A percentile compares a stretch with the other conserved stretches of the same genome.
Evolutionary conservation across 2,797 vertebrate genomes (phyloP).

Genomic region (Leuciscus waleckii): DNA sequence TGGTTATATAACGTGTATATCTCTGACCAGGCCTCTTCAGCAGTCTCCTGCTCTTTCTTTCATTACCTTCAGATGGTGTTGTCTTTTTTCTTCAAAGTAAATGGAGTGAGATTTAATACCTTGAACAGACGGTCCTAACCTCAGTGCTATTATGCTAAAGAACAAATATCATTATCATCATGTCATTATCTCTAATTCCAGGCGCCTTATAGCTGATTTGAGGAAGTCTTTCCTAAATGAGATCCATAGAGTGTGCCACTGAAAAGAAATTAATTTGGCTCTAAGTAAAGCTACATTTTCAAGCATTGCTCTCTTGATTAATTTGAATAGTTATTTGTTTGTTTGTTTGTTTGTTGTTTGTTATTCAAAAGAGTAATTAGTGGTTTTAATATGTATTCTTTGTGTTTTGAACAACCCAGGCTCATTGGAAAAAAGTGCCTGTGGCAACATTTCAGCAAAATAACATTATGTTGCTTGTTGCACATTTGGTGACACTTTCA

Average conservation of each 20-base stretch:
- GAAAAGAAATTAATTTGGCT: constrained; percentile 16
- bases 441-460: neutral
- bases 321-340: too few species aligned
- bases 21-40: neutral
- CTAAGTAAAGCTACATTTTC: neutral
- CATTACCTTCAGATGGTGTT: constrained; percentile 21
- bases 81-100: neutral
- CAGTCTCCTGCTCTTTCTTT: constrained; percentile 6
- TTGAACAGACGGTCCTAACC: constrained; percentile 9
- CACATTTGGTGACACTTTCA: neutral
- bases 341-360: neutral
- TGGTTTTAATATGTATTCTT: neutral
- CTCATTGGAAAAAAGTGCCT: neutral
- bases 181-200: constrained; percentile 22
- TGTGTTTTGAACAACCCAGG: neutral
- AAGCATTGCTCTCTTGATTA: neutral
- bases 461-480: neutral
- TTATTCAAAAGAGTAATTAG: neutral
- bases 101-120: neutral
- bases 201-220: constrained; percentile 1
- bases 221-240: constrained; percentile 8
- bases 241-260: constrained; percentile 4
- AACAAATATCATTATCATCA: constrained; percentile 30
- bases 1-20: neutral
- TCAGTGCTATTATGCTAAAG: constrained; percentile 19